These are phyloP conservation scores for Lutjanus erythropterus DNA, from an alignment of 2,113 vertebrate species.

Conservation along the genomic window DNA sequence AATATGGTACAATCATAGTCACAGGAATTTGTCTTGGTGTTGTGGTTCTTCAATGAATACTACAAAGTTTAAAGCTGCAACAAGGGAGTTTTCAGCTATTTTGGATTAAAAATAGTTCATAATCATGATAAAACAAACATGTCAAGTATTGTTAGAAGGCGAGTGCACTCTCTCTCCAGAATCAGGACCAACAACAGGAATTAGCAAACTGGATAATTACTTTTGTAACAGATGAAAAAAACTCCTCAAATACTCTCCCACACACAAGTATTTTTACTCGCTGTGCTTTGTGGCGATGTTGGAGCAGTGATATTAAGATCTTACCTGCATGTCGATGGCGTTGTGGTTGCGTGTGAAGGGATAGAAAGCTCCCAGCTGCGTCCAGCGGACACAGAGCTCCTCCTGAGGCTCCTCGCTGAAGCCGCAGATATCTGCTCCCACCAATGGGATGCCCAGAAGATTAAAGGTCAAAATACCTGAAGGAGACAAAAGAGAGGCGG, in stretches of 20 bases:
- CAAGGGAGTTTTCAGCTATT: too few relatives aligned
- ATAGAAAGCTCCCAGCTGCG: constrained; percentile 91
- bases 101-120: too few relatives aligned
- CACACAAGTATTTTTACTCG: neutral
- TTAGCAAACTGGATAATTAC: too few relatives aligned
- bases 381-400: constrained; percentile 92
- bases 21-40: neutral
- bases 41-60: neutral
- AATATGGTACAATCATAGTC: neutral
- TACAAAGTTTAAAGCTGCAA: neutral
- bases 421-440: constrained; percentile 90
- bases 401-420: constrained; percentile 87
- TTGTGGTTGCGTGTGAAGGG: constrained; percentile 94
- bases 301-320: neutral
- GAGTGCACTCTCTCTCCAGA: too few relatives aligned
- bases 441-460: constrained; percentile 88
- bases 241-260: too few relatives aligned
- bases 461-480: constrained; percentile 92
- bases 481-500: neutral
- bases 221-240: too few relatives aligned
- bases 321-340: constrained; percentile 79
- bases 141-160: too few relatives aligned
- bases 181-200: too few relatives aligned
- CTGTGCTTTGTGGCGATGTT: neutral
- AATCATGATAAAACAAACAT: too few relatives aligned